Base-by-base conservation (phyloP, 37 sponge, comb jelly and placozoan genomes). In the Oscarella lobularis region DNA sequence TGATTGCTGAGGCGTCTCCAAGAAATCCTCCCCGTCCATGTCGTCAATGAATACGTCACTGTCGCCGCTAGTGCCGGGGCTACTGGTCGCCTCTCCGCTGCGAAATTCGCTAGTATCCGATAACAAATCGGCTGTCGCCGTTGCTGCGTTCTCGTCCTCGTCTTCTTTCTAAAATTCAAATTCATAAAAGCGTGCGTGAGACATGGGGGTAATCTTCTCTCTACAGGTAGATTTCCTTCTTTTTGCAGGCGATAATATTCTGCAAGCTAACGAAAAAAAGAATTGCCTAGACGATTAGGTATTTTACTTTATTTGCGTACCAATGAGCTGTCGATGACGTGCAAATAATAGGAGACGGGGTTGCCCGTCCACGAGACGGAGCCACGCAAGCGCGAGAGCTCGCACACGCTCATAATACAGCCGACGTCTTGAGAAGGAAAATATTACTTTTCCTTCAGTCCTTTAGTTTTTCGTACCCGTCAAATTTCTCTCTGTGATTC, bases 361-460 rank as follows among this genome's bases (percentile, higher is more conserved):
- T 97, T 97, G 38, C 80, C 78, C 0, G 98, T 97, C 98, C 98
- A 97, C 30, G 94, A 93, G 71, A 97, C 98, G 0, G 67, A 40
- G 0, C 94, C 94, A 36, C 86, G 89, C 34, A 87, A 72, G 30
- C 87, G 87, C 39, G 91, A 90, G 2, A 93, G 76, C 66, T 90
- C 81, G 1, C 75, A 75, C 37, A 97, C 91, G 31, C 83, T 77
- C 86, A 97, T 76, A 40, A 97, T 97, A 55, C 88, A 81, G 40
- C 98, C 98, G 30, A 97, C 84, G 73, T 97, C 98, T 90, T 39
- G 32, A 39, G 38, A 48, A 75, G n/a, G 66, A 80, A 76, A 33
- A 37, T 40, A 66, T n/a, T 27, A 39, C 31, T 74, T 9, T 37
- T 76, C 33, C 29, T 76, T 38, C 5, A n/a, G n/a, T n/a, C n/a